Percentiles rank a stretch among this genome's conserved stretches.
phyloP scores from a whole-genome alignment of 1,140 invertebrate genomes.

The Drosophila hydei region DNA sequence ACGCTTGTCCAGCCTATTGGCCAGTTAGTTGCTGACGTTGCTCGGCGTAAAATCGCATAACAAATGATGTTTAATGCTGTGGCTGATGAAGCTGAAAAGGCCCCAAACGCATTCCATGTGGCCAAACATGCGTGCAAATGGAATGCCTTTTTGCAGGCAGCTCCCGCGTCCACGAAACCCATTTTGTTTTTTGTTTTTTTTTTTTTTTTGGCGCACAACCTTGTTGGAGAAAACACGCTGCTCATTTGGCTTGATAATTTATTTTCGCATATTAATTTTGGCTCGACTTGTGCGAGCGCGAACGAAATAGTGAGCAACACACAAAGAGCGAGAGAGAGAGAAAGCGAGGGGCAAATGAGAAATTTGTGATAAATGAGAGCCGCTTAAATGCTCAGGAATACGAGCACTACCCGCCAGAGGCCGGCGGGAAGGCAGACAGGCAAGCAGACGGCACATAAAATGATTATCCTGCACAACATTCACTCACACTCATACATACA shows the following conservation, averaged over 20 bases:
- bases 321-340: not conserved
- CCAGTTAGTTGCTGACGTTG: constrained; percentile 56
- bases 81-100: constrained; percentile 80
- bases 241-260: constrained; percentile 82
- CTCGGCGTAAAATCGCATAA: constrained; percentile 55
- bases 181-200: not conserved
- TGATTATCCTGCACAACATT: constrained; percentile 62
- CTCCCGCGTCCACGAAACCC: too few relatives aligned
- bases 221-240: constrained; percentile 50
- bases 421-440: not conserved
- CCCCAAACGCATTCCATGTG: constrained; percentile 47
- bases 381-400: constrained; percentile 66
- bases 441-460: constrained; percentile 35
- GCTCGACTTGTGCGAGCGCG: constrained; percentile 47
- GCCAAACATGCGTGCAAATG: constrained; percentile 69
- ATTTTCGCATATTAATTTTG: constrained; percentile 82
- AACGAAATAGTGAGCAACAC: not conserved
- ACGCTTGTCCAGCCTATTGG: constrained; percentile 10
- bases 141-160: constrained; percentile 30
- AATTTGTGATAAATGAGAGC: constrained; percentile 80
- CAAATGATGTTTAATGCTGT: constrained; percentile 65
- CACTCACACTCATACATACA: not conserved
- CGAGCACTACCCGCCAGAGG: constrained; percentile 16
- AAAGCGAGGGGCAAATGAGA: constrained; percentile 55
- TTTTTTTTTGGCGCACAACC: constrained; percentile 9